A percentile compares a stretch with the other conserved stretches of the same genome.
Evolutionary conservation across 1,140 invertebrate genomes (phyloP).

Genomic region (fruit fly (Drosophila melanogaster)): DNA sequence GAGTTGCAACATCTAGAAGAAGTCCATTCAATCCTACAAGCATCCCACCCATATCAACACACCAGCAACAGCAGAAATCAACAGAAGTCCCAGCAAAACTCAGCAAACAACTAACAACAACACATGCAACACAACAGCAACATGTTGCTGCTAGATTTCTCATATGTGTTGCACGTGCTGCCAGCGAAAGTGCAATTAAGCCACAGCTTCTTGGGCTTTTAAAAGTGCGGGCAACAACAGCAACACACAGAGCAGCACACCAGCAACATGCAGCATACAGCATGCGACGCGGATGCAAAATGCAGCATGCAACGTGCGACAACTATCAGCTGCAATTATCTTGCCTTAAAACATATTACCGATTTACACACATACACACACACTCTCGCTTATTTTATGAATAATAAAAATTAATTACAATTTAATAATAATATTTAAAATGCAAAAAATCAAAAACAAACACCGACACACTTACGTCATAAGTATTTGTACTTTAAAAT

Average conservation of each 20-base stretch:
- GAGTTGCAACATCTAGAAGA: not conserved
- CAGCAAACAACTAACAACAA: constrained; percentile 10
- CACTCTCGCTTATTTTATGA: constrained; percentile 53
- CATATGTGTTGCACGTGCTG: constrained; percentile 17
- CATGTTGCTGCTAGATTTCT: constrained; percentile 13
- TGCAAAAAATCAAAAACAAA: constrained; percentile 36
- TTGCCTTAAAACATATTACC: constrained; percentile 64
- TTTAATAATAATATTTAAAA: constrained; percentile 64
- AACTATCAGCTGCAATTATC: constrained; percentile 70
- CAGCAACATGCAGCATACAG: constrained; percentile 25
- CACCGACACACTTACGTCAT: constrained; percentile 43
- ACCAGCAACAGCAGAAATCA: not conserved
- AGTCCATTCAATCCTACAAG: not conserved
- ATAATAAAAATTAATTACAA: constrained; percentile 72
- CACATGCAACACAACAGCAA: constrained; percentile 30
- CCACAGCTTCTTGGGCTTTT: constrained; percentile 74
- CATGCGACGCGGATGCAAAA: constrained; percentile 22
- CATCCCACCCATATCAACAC: constrained; percentile 4
- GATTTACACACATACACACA: constrained; percentile 15
- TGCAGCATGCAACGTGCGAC: constrained; percentile 6
- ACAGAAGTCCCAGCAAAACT: constrained; percentile 11
- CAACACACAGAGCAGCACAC: constrained; percentile 21
- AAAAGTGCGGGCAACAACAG: constrained; percentile 1
- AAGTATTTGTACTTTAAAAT: constrained; percentile 81
- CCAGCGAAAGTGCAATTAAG: constrained; percentile 75